Conservation (phyloP, 2,113 vertebrate species). For the Odontesthes bonariensis region DNA sequence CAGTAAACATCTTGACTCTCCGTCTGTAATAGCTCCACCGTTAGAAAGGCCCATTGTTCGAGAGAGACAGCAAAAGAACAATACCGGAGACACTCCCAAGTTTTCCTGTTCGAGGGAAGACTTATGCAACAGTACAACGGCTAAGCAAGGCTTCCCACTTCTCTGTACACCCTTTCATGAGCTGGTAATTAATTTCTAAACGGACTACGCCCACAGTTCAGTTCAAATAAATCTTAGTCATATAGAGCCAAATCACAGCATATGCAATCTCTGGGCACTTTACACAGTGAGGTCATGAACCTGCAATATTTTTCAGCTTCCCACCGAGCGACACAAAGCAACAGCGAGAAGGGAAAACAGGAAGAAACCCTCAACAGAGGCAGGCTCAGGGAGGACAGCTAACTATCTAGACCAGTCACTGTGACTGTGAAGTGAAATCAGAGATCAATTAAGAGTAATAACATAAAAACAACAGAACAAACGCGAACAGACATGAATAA, state of each 20-base stretch:
- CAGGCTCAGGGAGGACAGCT: background rate
- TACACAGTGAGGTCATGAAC: background rate
- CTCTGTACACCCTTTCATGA: slow-evolving; percentile 2
- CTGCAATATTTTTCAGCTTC: background rate
- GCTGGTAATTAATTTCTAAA: slow-evolving; percentile 37
- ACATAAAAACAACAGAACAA: background rate
- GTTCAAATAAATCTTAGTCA: background rate
- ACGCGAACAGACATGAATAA: background rate
- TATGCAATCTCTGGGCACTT: background rate
- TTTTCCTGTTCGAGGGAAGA: slow-evolving; percentile 49
- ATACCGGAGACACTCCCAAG: slow-evolving; percentile 36
- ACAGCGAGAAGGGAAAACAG: background rate
- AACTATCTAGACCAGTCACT: background rate
- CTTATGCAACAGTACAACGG: slow-evolving; percentile 30
- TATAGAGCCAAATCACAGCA: background rate
- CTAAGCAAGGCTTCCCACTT: slow-evolving; percentile 3
- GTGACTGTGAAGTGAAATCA: background rate
- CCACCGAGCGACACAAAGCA: background rate
- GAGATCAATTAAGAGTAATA: background rate
- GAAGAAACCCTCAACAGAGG: background rate
- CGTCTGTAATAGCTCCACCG: slow-evolving; percentile 21
- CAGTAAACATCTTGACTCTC: slow-evolving; percentile 54
- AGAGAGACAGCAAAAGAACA: slow-evolving; percentile 25
- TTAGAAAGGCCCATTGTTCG: slow-evolving; percentile 59
- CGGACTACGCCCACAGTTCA: slow-evolving; percentile 17